Percentiles rank a stretch among this genome's conserved stretches.
These are phyloP conservation scores for Columba guinea DNA, from an alignment of 2,797 vertebrate species.

Conservation along the genomic window DNA sequence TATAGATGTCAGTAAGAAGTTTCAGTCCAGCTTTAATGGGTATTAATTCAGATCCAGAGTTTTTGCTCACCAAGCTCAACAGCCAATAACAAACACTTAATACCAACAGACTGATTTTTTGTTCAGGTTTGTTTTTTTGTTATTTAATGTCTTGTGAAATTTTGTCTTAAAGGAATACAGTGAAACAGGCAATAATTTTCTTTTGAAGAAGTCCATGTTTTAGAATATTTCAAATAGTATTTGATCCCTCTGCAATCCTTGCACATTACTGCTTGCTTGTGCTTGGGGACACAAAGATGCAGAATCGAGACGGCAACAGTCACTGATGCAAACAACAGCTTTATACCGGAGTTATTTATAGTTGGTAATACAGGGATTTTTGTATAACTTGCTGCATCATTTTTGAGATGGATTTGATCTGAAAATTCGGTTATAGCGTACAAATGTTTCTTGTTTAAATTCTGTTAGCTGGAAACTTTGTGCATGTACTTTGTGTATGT, in stretches of 20 bases:
- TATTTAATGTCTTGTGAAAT: not conserved
- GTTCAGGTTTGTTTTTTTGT: not conserved
- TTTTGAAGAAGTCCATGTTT: not conserved
- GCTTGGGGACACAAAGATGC: not conserved
- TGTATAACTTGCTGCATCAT: not conserved
- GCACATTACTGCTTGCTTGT: accelerated
- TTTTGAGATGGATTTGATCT: not conserved
- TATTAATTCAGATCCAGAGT: not conserved
- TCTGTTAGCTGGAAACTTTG: not conserved
- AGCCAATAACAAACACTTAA: not conserved
- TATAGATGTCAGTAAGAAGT: not conserved
- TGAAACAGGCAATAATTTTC: not conserved
- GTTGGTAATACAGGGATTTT: not conserved
- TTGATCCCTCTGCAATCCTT: not conserved
- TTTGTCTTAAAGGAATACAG: not conserved
- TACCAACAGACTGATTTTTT: too few species aligned
- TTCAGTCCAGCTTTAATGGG: not conserved
- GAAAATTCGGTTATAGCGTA: not conserved
- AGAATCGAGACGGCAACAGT: not conserved
- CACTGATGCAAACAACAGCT: not conserved
- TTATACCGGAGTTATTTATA: not conserved
- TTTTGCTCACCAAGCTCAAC: not conserved
- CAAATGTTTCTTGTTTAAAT: not conserved
- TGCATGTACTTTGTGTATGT: not conserved
- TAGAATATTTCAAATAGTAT: not conserved